phyloP scores from a whole-genome alignment of 2,113 vertebrate species.

The Bos javanicus region DNA sequence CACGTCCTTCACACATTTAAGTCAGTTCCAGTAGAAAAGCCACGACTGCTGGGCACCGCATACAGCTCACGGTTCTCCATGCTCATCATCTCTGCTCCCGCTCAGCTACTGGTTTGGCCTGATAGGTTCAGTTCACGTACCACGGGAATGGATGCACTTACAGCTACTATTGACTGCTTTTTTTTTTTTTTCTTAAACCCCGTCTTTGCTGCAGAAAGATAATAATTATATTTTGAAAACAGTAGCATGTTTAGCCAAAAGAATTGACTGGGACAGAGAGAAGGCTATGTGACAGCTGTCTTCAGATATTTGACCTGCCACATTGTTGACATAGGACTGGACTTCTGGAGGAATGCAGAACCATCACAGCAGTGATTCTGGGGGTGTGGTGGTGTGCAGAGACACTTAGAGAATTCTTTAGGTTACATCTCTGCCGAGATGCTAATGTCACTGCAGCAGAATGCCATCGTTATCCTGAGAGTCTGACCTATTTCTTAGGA shows the following conservation, averaged over 20 bases:
- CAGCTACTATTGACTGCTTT: neutral
- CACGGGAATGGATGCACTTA: neutral
- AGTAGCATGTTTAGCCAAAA: neutral
- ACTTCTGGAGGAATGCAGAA: neutral
- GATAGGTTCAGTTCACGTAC: neutral
- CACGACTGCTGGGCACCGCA: accelerated
- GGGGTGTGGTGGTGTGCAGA: neutral
- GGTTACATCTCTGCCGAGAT: neutral
- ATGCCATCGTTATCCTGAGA: neutral
- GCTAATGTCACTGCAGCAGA: neutral
- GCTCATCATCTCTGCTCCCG: neutral
- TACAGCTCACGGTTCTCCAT: neutral
- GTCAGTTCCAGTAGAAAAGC: neutral
- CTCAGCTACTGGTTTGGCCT: neutral
- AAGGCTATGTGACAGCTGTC: neutral
- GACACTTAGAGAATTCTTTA: too few species aligned
- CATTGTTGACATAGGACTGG: neutral
- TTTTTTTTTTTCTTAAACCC: neutral
- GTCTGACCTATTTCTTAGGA: neutral
- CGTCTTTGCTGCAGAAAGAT: neutral
- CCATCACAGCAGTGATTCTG: neutral
- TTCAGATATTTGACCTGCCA: neutral
- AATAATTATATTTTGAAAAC: neutral
- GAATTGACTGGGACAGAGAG: neutral
- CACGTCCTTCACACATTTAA: accelerated